Conservation (phyloP, 2,888 invertebrate genomes). For the Ellobium chinense region DNA sequence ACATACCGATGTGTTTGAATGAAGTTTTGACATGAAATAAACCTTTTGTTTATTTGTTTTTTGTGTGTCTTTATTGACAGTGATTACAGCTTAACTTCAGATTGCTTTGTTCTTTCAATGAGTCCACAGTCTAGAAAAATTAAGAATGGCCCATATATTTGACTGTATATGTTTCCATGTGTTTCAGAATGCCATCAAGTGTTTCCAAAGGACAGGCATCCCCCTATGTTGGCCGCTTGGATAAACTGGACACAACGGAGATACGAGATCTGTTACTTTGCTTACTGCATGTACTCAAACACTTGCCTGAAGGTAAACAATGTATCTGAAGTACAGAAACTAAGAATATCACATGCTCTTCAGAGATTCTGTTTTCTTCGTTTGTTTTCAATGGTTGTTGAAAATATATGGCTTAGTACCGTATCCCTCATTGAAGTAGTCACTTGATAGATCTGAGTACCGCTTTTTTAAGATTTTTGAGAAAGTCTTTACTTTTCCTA, state of each 20-base stretch:
- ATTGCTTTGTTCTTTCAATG: no score
- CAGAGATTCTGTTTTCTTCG: neutral
- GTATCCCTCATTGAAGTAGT: no score
- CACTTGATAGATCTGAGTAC: no score
- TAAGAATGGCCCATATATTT: neutral
- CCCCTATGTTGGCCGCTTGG: constrained; percentile 81
- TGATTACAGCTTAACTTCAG: no score
- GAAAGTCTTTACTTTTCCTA: no score
- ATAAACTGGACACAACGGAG: constrained; percentile 88
- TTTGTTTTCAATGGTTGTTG: neutral
- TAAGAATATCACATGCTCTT: neutral
- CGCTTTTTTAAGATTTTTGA: no score
- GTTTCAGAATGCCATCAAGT: constrained; percentile 27
- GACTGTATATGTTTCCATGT: neutral
- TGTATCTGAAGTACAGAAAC: neutral
- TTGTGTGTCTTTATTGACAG: no score
- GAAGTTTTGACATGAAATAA: no score
- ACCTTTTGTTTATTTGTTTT: no score
- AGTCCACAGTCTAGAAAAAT: no score
- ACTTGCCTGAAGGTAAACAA: constrained; percentile 86
- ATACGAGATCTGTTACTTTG: constrained; percentile 92
- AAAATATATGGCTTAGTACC: no score
- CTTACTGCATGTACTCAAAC: constrained; percentile 93
- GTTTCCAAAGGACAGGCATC: constrained; percentile 41
- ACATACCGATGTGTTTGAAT: no score